Conservation (phyloP, 2,113 vertebrate genomes). For the Lepisosteus oculatus region DNA sequence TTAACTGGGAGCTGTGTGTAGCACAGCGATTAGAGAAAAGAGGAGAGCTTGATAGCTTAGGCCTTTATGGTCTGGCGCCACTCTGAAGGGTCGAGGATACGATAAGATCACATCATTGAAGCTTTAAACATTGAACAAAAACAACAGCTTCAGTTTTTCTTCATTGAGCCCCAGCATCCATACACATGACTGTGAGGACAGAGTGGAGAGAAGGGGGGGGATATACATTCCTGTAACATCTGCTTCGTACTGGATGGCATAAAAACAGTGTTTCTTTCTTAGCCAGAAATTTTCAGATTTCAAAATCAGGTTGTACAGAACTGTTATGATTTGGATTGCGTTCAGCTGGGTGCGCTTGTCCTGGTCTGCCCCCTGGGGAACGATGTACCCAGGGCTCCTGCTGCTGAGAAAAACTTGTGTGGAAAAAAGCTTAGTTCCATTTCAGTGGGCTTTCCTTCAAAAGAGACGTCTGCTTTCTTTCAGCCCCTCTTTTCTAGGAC, state of each 20-base stretch:
- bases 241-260: background rate
- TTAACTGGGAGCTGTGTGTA: too few species aligned
- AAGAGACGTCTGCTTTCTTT: too few species aligned
- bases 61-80: conserved; percentile 12
- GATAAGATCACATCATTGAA: conserved; percentile 41
- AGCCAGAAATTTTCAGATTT: background rate
- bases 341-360: background rate
- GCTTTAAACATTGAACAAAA: background rate
- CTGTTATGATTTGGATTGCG: background rate
- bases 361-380: too few species aligned
- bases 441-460: too few species aligned
- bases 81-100: conserved; percentile 27
- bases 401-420: too few species aligned
- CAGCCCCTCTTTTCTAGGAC: too few species aligned
- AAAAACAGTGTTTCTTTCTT: background rate
- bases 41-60: conserved; percentile 17
- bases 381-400: too few species aligned
- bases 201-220: background rate
- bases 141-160: background rate
- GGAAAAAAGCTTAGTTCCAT: too few species aligned
- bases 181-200: background rate
- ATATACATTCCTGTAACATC: background rate
- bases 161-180: background rate
- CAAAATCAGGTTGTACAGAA: conserved; percentile 8
- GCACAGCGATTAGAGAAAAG: background rate